Conservation (phyloP, 1,140 invertebrate species). For the Listronotus oregonensis region DNA sequence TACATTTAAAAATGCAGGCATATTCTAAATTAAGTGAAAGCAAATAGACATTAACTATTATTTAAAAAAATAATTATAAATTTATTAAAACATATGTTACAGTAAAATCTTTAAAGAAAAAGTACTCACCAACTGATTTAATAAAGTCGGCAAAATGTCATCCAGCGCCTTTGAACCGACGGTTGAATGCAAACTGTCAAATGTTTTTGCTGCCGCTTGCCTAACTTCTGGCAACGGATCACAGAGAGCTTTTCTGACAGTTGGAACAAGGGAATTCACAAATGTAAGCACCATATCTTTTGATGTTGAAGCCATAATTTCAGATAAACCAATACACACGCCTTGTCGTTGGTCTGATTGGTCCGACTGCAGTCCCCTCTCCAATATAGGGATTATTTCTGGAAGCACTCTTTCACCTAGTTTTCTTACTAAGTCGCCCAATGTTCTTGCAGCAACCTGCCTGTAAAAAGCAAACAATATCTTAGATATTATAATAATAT, state of each 20-base stretch:
- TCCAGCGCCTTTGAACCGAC: constrained; percentile 95
- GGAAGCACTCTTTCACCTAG: constrained; percentile 96
- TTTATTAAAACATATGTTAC: no score
- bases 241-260: constrained; percentile 89
- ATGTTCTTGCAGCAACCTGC: constrained; percentile 92
- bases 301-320: constrained; percentile 97
- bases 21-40: no score
- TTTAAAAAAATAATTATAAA: no score
- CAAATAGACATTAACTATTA: no score
- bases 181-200: constrained; percentile 93
- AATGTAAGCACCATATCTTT: constrained; percentile 93
- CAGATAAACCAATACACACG: constrained; percentile 96
- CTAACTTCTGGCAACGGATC: constrained; percentile 93
- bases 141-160: constrained; percentile 92
- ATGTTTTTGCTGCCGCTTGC: constrained; percentile 93
- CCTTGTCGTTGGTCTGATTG: constrained; percentile 93
- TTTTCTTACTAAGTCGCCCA: constrained; percentile 97
- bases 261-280: constrained; percentile 96
- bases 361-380: constrained; percentile 89
- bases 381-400: constrained; percentile 97
- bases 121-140: constrained; percentile 72
- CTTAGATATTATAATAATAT: no score
- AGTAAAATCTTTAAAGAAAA: neutral
- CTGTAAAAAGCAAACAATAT: constrained; percentile 51
- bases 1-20: no score